Evolutionary conservation across 2,113 vertebrate genomes (phyloP), one percentile per base, ranked within the genome.

Genomic region (Dromas ardeola): DNA sequence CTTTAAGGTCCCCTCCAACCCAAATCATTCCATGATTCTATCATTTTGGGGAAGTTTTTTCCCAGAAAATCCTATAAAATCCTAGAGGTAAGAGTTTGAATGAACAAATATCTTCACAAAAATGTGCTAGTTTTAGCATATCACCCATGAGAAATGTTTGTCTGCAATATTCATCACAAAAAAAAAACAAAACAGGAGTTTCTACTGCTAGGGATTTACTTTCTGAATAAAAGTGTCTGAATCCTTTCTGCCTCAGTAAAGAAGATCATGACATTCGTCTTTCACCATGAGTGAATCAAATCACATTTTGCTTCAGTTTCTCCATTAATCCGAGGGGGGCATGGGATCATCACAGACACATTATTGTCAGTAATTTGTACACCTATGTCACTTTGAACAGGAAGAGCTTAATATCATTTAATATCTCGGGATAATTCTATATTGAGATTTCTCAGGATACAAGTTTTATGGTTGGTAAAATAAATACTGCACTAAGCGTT

Each of bases 131-230:
- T 70, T 81, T 23, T 77, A 81, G 25, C 22, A 43, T 50, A 30
- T 25, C 13, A 45, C 32, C 63, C 21, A 19, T 71, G 15, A 72
- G 58, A 78, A 78, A 56, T 36, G 19, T 55, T 52, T 65, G 7
- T 45, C 59, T 66, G 29, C 32, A 62, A 36, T 27, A 85, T 69
- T 85, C 18, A 43, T 42, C 2, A 58, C 21, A 55, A 67, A 65
- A 81, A 62, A 16, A 0, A 11, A 47, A 49, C 19, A 21, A 52
- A 29, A 19, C 32, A 12, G 6, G 6, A 1, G 1, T 1, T 83
- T 74, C 67, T 74, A 20, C 40, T 82, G 34, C 16, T 65, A 32
- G 12, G 6, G 13, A 30, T 32, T 66, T 70, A 34, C 9, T 72
- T 77, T 73, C 36, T 88, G 55, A 63, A n/a, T 86, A 32, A 30